Evolutionary conservation across 2,888 invertebrate species (phyloP), one percentile per base, ranked within the genome.

Genomic region (Nymphalis polychloros): DNA sequence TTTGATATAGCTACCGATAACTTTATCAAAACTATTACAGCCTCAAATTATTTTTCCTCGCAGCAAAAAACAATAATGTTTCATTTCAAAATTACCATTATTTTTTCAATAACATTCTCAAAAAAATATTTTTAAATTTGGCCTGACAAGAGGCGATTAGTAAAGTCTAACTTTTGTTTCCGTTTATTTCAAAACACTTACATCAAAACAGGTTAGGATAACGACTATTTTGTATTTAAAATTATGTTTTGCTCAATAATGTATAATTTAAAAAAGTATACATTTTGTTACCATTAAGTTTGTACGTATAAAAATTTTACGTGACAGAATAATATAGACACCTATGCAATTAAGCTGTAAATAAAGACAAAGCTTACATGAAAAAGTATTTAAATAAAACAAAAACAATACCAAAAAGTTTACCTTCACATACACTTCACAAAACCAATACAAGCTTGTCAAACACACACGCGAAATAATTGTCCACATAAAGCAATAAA

Each of bases 401-500:
- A 55, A 53, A 55, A 55, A 31, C 3, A 31, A n/a, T 17, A 55
- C 4, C 53, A 68, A 66, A 66, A 20, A 62, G 8, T 66, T 68
- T 72, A 73, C 74, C 60, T 62, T 41, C 62, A 63, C 60, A 35
- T 35, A 49, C 27, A 35, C 16, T 46, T 63, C 60, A 63, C 57
- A 63, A 50, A 66, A 65, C 49, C 57, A n/a, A 65, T 62, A 41
- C 16, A 46, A 16, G 17, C 27, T 52, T 55, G n/a, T 47, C 47
- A 63, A 62, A 67, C 23, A 46, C 52, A 59, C 61, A 62, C 35
- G 23, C 63, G 59, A 62, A 64, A 47, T 63, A 68, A 68, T 65
- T 62, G 62, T 59, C 65, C 73, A 73, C 71, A 65, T 35, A 68
- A 13, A 69, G 69, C 65, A 71, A 66, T 74, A 70, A 57, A 57